phyloP scores from a whole-genome alignment of 2,888 invertebrate genomes.

The Lithosia quadra region DNA sequence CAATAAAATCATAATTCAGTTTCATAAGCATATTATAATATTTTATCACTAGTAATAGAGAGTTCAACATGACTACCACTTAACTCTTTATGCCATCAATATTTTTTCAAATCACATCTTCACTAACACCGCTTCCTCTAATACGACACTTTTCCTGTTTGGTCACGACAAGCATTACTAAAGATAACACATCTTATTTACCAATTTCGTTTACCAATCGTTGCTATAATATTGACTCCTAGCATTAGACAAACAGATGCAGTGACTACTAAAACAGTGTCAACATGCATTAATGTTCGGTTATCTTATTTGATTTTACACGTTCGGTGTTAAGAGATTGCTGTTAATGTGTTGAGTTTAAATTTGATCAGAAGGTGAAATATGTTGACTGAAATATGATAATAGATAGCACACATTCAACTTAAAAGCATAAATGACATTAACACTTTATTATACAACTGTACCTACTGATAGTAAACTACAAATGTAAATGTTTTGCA shows the following conservation, averaged over 20 bases:
- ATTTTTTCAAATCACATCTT: conserved; percentile 11
- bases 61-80: not conserved
- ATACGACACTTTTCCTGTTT: conserved; percentile 29
- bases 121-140: conserved; percentile 13
- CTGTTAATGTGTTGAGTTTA: conserved; percentile 12
- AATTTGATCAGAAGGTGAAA: not conserved
- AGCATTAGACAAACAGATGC: conserved; percentile 22
- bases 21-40: not conserved
- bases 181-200: conserved; percentile 49
- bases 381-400: not conserved
- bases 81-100: not conserved
- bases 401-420: not conserved
- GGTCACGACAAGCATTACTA: conserved; percentile 41
- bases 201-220: conserved; percentile 37
- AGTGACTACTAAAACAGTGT: conserved; percentile 23
- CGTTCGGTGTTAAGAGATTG: conserved; percentile 32
- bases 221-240: conserved; percentile 50
- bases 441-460: too few relatives aligned
- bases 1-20: not conserved
- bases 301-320: conserved; percentile 48
- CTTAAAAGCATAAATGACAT: not conserved
- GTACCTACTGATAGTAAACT: too few relatives aligned
- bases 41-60: not conserved
- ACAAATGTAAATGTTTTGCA: too few relatives aligned
- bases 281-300: conserved; percentile 41